Base-by-base conservation (phyloP, 2,113 vertebrate species). In the Craseonycteris thonglongyai region DNA sequence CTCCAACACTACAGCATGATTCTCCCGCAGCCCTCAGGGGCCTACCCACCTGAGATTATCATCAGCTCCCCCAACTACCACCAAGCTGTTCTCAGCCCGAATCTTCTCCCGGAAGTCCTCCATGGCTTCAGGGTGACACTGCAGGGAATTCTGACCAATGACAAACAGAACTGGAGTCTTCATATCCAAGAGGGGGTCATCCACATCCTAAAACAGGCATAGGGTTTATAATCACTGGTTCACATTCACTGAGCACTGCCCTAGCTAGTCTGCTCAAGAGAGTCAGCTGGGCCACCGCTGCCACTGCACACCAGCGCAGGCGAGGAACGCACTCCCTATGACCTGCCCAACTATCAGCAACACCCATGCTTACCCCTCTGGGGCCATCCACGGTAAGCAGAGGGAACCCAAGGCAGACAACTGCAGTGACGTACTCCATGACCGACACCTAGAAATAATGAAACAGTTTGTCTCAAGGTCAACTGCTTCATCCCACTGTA, bases 81-180 rank as follows among this genome's bases (percentile, higher is more conserved):
- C 99, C 98, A 99, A 97, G 98, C 99, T 99, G 98, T 99, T 99
- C 81, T 99, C 99, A 0, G 99, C 99, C 65, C 99, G 98, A 42
- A 99, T 98, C 96, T 99, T 99, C 98, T 99, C 99, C 88, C 99
- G 97, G 97, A 99, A 99, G 97, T 99, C 99, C 96, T 99, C 99
- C 99, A 99, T 99, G 58, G 99, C 98, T 82, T 99, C 99, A 0
- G 98, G 95, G 80, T 98, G 99, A 95, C 99, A 99, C 98, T 99
- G 99, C 74, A 99, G 97, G 14, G 99, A 99, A 42, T 99, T 99
- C 98, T 99, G 99, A 9, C 99, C 99, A 0, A 99, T 98, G 59
- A 99, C 99, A 76, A 99, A 99, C 94, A 99, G 98, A 82, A 99
- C 99, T 0, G 99, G 99, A 18, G 99, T 99, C 98, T 99, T 99